These are phyloP conservation scores for Cephus spinipes DNA, from an alignment of 2,888 invertebrate genomes.

Conservation along the genomic window DNA sequence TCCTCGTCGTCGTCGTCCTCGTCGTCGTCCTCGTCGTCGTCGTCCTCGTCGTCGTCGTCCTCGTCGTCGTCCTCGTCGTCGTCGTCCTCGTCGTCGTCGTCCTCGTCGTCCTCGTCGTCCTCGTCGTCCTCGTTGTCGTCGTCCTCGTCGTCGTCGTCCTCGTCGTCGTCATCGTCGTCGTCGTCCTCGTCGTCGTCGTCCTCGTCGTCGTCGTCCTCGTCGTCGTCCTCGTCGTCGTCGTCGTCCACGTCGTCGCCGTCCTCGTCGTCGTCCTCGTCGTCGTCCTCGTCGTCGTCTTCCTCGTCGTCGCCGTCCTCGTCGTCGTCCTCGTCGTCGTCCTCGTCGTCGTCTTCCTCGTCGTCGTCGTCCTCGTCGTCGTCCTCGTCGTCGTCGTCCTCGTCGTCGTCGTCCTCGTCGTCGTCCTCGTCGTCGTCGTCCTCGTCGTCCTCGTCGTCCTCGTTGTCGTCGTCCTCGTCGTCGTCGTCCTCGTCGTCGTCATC, in stretches of 20 bases:
- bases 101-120: no score
- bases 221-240: neutral
- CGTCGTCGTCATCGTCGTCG: neutral
- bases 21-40: neutral
- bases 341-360: no score
- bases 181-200: slow-evolving; percentile 1
- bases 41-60: neutral
- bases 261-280: no score
- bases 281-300: no score
- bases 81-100: neutral
- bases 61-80: neutral
- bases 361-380: neutral
- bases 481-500: neutral
- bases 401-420: neutral
- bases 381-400: neutral
- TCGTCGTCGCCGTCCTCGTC: no score
- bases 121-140: no score
- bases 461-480: no score
- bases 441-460: no score
- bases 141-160: neutral
- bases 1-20: neutral
- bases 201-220: neutral
- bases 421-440: neutral
- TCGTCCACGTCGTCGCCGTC: no score
- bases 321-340: no score